These are phyloP conservation scores for Odontomachus brunneus DNA, from an alignment of 1,140 invertebrate species.

Conservation along the genomic window DNA sequence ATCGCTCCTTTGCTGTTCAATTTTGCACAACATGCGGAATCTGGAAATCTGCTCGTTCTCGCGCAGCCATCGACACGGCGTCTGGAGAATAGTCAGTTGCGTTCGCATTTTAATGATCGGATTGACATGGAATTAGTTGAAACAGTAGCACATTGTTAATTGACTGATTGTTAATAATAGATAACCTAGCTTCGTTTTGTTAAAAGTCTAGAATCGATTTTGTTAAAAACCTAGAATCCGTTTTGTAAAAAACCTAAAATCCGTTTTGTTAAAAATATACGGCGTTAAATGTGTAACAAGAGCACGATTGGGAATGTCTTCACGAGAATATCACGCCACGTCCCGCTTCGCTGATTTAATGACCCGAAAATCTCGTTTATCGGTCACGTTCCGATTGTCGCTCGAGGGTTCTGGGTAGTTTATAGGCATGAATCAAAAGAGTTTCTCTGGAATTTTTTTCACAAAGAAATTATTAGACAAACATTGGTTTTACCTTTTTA, in stretches of 20 bases:
- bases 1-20: background rate
- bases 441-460: too few relatives aligned
- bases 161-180: too few relatives aligned
- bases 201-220: background rate
- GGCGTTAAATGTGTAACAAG: conserved; percentile 11
- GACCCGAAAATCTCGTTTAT: conserved; percentile 19
- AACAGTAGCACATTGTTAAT: conserved; percentile 25
- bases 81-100: background rate
- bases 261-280: conserved; percentile 18
- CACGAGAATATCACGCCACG: conserved; percentile 1
- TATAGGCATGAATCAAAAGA: too few relatives aligned
- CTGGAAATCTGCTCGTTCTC: background rate
- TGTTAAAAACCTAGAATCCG: conserved; percentile 17
- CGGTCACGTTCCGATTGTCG: background rate
- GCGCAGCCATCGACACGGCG: too few relatives aligned
- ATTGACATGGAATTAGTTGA: conserved; percentile 41
- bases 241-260: too few relatives aligned
- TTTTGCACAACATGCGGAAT: background rate
- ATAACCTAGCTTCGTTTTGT: too few relatives aligned
- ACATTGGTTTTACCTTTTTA: too few relatives aligned
- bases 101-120: conserved; percentile 9
- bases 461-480: too few relatives aligned
- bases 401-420: too few relatives aligned
- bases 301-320: background rate
- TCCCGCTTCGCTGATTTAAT: conserved; percentile 41